Percentiles rank a stretch among this genome's conserved stretches.
phyloP scores from a whole-genome alignment of 2,888 invertebrate genomes.

The Epicampocera succincta region DNA sequence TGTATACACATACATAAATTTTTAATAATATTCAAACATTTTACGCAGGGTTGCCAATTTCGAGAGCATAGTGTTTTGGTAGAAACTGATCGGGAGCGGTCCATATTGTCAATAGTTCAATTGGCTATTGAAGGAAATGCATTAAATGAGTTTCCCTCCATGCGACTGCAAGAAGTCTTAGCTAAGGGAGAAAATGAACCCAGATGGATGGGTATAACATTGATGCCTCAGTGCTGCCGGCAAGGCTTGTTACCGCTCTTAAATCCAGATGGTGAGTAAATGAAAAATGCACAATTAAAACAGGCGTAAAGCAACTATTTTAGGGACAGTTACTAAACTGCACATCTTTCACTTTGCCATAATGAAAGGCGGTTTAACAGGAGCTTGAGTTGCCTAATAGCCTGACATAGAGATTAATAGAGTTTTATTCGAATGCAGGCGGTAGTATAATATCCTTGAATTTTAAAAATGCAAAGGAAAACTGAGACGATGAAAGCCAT shows the following conservation, averaged over 20 bases:
- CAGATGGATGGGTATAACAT: constrained; percentile 78
- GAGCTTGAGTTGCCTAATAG: too few relatives aligned
- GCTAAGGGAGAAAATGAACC: constrained; percentile 73
- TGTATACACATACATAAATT: constrained; percentile 71
- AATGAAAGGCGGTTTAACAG: too few relatives aligned
- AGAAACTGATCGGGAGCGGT: constrained; percentile 85
- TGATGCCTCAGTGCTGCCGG: constrained; percentile 80
- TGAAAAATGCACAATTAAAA: too few relatives aligned
- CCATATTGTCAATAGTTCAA: constrained; percentile 83
- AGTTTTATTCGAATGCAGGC: too few relatives aligned
- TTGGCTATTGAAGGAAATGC: constrained; percentile 79
- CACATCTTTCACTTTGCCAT: too few relatives aligned
- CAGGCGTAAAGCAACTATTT: too few relatives aligned
- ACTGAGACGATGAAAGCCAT: too few relatives aligned
- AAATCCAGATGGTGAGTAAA: constrained; percentile 73
- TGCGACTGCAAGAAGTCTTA: constrained; percentile 74
- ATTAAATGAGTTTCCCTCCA: constrained; percentile 77
- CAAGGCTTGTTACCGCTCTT: constrained; percentile 80
- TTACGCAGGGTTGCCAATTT: constrained; percentile 87
- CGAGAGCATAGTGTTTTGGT: constrained; percentile 87
- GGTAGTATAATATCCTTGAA: too few relatives aligned
- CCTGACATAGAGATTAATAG: too few relatives aligned
- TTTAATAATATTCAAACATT: background rate
- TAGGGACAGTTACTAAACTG: too few relatives aligned
- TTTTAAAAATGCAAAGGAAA: too few relatives aligned